Evolutionary conservation across 2,797 vertebrate genomes (phyloP), one percentile per base, ranked within the genome.

Genomic region (Sebastes elongatus): DNA sequence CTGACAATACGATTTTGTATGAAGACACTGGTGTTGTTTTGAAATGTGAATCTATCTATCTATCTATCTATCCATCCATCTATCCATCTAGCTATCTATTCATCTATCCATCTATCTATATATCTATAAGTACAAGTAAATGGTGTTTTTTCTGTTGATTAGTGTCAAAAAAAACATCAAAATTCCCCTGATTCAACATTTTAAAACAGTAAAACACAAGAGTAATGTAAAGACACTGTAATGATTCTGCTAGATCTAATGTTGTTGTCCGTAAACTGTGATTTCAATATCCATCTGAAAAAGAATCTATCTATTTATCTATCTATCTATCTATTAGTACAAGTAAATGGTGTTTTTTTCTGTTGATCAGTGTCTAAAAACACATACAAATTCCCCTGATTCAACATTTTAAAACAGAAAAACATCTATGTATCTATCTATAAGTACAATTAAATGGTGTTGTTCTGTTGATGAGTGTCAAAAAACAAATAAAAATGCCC

Each of bases 31-130:
- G 6, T 82, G 62, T 42, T 53, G 72, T 80, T 63, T 65, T 71
- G 67, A 82, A 72, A 84, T 74, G 59, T 71, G n/a, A 10, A 42
- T 49, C 84, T 73, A 16, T 42, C 57, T 66, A 28, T 69, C 57
- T 75, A 77, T 84, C 87, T 77, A 77, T n/a, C 61, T 82, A 76
- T 87, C 80, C 80, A 78, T 83, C 74, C 10, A 84, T 90, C 84
- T 76, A 16, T 6, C 57, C 66, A 28, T 69, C 61, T 76, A 77
- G 81, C 85, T 79, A 77, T 22, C 61, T 82, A 76, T 87, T 78
- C 83, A 78, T 83, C 77, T 72, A 76, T 85, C 77, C 83, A 80
- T 79, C 64, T 78, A 62, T 57, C 23, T 20, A 46, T 42, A 52
- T 78, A 61, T 57, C 25, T 28, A 49, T 49, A 0, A 42, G 13